A percentile compares a stretch with the other conserved stretches of the same genome.
Conservation (phyloP, 2,888 invertebrate species). For the Chrysotoxum bicinctum region DNA sequence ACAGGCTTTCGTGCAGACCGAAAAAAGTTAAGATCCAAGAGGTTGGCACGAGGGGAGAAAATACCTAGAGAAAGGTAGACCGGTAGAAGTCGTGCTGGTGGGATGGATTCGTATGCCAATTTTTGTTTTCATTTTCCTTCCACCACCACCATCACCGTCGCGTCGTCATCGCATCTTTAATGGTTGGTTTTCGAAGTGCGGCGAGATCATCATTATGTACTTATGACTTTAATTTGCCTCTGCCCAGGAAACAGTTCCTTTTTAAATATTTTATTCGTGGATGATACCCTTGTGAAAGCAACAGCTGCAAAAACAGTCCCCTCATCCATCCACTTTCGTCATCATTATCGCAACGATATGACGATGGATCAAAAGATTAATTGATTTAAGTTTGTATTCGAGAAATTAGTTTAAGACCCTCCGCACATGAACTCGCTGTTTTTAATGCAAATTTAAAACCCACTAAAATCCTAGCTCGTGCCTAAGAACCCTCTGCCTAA, state of each 20-base stretch:
- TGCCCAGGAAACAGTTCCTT: constrained; percentile 14
- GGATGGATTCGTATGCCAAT: constrained; percentile 36
- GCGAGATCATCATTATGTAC: constrained; percentile 62
- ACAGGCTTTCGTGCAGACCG: constrained; percentile 49
- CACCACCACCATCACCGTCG: neutral
- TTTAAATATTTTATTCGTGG: constrained; percentile 13
- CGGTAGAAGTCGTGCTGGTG: neutral
- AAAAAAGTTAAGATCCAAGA: constrained; percentile 38
- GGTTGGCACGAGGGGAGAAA: neutral
- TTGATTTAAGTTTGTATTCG: constrained; percentile 40
- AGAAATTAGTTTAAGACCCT: neutral
- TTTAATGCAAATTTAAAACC: neutral
- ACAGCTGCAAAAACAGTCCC: constrained; percentile 42
- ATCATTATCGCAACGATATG: constrained; percentile 30
- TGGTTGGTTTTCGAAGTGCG: constrained; percentile 33
- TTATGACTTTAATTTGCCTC: constrained; percentile 63
- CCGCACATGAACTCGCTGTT: neutral
- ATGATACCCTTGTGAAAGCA: constrained; percentile 51
- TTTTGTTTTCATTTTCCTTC: neutral
- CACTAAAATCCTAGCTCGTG: no score
- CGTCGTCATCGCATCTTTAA: constrained; percentile 4
- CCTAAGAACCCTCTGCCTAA: no score
- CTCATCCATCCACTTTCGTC: neutral
- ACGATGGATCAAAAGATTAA: constrained; percentile 11
- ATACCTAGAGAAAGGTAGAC: neutral